Evolutionary conservation across 2,888 invertebrate species (phyloP).

Genomic region (Herminia tarsipennalis): DNA sequence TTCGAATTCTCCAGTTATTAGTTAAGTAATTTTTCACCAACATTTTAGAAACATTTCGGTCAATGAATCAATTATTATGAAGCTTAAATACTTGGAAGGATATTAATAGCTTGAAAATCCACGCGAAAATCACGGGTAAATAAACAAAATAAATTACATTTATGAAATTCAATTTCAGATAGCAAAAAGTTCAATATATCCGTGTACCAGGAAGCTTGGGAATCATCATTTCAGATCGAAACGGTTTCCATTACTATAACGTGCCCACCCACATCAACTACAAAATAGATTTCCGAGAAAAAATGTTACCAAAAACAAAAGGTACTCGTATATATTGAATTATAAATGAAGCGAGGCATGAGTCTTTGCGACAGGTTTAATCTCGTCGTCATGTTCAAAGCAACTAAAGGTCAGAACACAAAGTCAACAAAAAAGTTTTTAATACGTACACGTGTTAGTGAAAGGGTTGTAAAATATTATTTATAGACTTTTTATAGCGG

Average conservation of each 20-base stretch:
- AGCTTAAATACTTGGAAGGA: too few species aligned
- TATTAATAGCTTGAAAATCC: too few species aligned
- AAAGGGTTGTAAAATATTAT: slow-evolving; percentile 18
- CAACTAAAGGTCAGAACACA: slow-evolving; percentile 32
- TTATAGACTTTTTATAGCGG: slow-evolving; percentile 1
- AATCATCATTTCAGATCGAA: slow-evolving; percentile 13
- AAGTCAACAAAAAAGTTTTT: slow-evolving; percentile 14
- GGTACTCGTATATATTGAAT: slow-evolving; percentile 48
- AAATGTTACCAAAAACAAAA: slow-evolving; percentile 45
- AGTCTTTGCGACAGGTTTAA: slow-evolving; percentile 32
- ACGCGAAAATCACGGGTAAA: too few species aligned
- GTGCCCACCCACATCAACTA: slow-evolving; percentile 24
- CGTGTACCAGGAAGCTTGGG: not conserved
- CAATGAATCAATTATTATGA: too few species aligned
- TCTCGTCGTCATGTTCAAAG: slow-evolving; percentile 25
- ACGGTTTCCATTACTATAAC: slow-evolving; percentile 15
- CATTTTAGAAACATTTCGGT: too few species aligned
- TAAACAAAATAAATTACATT: not conserved
- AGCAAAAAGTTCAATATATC: not conserved
- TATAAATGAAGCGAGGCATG: slow-evolving; percentile 46
- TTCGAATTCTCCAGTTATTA: too few species aligned
- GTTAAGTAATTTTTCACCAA: too few species aligned
- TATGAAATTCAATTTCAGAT: not conserved
- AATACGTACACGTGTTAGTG: slow-evolving; percentile 21
- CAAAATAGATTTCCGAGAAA: slow-evolving; percentile 38